Percentiles rank a stretch among this genome's conserved stretches.
Conservation (phyloP, 2,797 vertebrate genomes). For the Anabas testudineus region DNA sequence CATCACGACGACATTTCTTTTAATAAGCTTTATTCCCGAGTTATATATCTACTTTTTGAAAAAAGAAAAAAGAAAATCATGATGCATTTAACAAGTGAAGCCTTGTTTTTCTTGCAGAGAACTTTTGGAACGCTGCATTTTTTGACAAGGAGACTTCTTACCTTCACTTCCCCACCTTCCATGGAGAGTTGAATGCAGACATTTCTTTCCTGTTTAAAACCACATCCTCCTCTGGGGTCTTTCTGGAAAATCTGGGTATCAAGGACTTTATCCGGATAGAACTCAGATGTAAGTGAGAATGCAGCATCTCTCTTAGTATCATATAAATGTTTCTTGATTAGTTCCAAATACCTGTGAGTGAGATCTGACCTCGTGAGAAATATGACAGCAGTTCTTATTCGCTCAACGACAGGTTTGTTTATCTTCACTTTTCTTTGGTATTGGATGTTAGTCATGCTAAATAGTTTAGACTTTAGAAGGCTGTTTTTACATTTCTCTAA, state of each 20-base stretch:
- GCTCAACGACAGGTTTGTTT: not conserved
- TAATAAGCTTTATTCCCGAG: slow-evolving; percentile 46
- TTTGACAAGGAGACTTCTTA: slow-evolving; percentile 95
- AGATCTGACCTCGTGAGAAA: not conserved
- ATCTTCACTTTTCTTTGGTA: not conserved
- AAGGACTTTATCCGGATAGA: slow-evolving; percentile 96
- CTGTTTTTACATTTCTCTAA: not conserved
- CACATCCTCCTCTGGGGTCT: slow-evolving; percentile 91
- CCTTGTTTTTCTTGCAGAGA: slow-evolving; percentile 66
- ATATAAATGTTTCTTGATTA: not conserved
- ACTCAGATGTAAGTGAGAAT: slow-evolving; percentile 89
- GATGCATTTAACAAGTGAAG: not conserved
- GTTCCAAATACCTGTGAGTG: not conserved
- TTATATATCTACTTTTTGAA: slow-evolving; percentile 3
- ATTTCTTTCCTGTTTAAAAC: slow-evolving; percentile 97
- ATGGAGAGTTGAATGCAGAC: slow-evolving; percentile 93
- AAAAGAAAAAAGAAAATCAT: not conserved
- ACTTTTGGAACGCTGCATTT: slow-evolving; percentile 95
- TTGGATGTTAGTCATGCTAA: not conserved
- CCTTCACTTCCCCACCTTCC: slow-evolving; percentile 96
- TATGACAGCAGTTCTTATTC: not conserved
- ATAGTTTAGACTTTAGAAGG: not conserved
- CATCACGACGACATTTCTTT: slow-evolving; percentile 58
- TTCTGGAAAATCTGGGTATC: slow-evolving; percentile 96
- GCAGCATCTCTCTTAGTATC: not conserved